Evolutionary conservation across 2,113 vertebrate species (phyloP), one percentile per base, ranked within the genome.

Genomic region (Tetraodon nigroviridis): DNA sequence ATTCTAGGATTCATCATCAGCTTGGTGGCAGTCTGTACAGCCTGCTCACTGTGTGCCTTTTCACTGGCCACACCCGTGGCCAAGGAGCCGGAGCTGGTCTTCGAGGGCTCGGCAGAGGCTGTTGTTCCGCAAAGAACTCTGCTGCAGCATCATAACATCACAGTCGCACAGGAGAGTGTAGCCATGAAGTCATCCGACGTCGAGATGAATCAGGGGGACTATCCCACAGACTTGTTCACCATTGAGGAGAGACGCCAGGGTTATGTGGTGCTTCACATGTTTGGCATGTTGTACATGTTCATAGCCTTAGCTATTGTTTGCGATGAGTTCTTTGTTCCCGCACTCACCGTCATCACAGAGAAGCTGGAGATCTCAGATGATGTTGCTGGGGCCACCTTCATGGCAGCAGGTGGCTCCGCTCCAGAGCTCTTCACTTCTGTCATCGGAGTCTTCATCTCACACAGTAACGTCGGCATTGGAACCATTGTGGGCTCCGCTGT

Each of bases 251-350:
- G 97, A 77, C 92, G 94, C 60, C 88, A 86, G 56, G 97, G 97
- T 45, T 94, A 89, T 27, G 93, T 98, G 55, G 20, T 70, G 24
- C 72, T 99, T 47, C 95, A 99, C 53, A 90, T 99, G 83, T 87
- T 93, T 62, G 96, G 97, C 58, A 99, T 99, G 97, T 80, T 99
- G 71, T 99, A 99, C 83, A 99, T 99, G 95, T 99, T 99, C 87
- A 93, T 99, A 87, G 90, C 96, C 82, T 92, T 99, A 89, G 97
- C 96, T 67, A 92, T 99, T 8, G 95, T 99, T 71, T 99, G 96
- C 0, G 97, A 99, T 78, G 97, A 99, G 70, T 98, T 98, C 86
- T 99, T 99, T 64, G 97, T 99, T 71, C 97, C 97, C 6, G 96
- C 95, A 0, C 86, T 99, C 82, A 98, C 95, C 14, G 94, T 98